These are phyloP conservation scores for Danionella dracula DNA, from an alignment of 2,797 vertebrate genomes.

Conservation along the genomic window DNA sequence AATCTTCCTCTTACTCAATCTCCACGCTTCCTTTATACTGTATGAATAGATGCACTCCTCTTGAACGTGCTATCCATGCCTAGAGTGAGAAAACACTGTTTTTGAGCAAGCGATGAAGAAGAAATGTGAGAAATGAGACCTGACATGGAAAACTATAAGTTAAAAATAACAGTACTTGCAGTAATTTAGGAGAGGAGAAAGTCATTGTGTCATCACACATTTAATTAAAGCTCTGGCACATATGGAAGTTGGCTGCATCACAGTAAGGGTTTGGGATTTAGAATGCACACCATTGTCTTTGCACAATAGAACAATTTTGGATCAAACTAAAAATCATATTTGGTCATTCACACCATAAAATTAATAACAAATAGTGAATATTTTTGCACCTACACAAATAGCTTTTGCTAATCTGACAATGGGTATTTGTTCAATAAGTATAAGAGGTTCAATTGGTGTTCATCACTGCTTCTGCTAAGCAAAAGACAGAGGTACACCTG, in stretches of 20 bases:
- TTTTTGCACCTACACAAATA: too few species aligned
- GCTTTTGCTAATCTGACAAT: too few species aligned
- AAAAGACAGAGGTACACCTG: too few species aligned
- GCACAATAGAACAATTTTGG: neutral
- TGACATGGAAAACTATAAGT: neutral
- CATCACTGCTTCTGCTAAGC: too few species aligned
- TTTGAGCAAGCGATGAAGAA: neutral
- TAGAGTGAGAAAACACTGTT: neutral
- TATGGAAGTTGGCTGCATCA: neutral
- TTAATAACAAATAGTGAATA: neutral
- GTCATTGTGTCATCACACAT: constrained; percentile 17
- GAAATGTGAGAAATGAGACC: neutral
- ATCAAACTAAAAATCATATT: neutral
- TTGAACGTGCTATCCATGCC: neutral
- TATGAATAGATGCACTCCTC: constrained; percentile 1
- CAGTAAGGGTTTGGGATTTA: neutral
- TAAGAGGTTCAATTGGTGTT: too few species aligned
- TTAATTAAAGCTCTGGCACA: constrained; percentile 16
- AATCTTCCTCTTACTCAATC: neutral
- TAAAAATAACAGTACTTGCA: constrained; percentile 28
- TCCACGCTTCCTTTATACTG: neutral
- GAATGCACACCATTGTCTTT: neutral
- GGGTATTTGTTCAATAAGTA: too few species aligned
- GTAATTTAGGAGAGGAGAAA: neutral
- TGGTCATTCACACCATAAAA: neutral